Conservation (phyloP, 2,888 invertebrate genomes). For the Drosophila monieri region DNA sequence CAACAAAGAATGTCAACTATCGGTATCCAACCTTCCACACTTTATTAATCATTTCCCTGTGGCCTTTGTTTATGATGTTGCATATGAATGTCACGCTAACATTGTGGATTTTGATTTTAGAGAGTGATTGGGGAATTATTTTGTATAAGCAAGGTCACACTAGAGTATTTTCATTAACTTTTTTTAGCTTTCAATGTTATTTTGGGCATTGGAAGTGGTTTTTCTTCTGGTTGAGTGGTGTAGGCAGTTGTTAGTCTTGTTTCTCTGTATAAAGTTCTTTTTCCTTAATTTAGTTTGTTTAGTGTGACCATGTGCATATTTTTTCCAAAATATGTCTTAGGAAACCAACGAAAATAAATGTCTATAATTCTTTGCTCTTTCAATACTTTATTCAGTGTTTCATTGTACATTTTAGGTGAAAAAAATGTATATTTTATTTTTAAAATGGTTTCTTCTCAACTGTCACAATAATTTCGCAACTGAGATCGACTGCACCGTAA, state of each 20-base stretch:
- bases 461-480: background rate
- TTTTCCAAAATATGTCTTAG: too few species aligned
- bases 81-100: background rate
- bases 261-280: too few species aligned
- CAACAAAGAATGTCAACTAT: constrained; percentile 5
- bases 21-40: background rate
- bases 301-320: background rate
- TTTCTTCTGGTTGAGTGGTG: too few species aligned
- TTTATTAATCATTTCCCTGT: background rate
- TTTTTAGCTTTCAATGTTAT: too few species aligned
- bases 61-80: background rate
- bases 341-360: too few species aligned
- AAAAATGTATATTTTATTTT: background rate
- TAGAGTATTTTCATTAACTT: too few species aligned
- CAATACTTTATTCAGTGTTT: background rate
- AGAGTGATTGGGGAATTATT: too few species aligned
- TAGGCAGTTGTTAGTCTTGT: too few species aligned
- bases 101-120: too few species aligned
- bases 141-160: too few species aligned
- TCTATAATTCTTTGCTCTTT: background rate
- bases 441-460: constrained; percentile 17
- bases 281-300: background rate
- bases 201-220: too few species aligned
- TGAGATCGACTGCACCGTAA: constrained; percentile 23
- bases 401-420: background rate